A percentile compares a stretch with the other conserved stretches of the same genome.
Conservation (phyloP, 1,140 invertebrate genomes). For the Cotesia typhae region DNA sequence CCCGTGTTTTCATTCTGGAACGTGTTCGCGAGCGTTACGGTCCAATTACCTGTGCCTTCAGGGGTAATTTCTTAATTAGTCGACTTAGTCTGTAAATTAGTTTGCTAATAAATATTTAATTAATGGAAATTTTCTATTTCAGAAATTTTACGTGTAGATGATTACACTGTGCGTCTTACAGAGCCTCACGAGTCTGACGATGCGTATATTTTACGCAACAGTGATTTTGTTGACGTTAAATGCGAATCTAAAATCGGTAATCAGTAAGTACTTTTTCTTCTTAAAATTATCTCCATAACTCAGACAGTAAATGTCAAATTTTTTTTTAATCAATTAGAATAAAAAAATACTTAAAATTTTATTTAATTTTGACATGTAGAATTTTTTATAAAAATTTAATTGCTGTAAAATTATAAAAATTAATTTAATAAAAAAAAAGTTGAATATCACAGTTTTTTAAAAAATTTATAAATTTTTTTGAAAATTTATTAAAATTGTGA, state of each 20-base stretch:
- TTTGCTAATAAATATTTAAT: constrained; percentile 1
- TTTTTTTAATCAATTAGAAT: no score
- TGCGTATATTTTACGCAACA: constrained; percentile 70
- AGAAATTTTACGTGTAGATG: constrained; percentile 72
- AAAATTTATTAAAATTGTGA: no score
- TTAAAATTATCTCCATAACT: not conserved
- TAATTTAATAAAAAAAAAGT: no score
- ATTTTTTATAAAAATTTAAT: no score
- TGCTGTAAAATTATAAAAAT: no score
- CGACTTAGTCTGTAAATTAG: constrained; percentile 19
- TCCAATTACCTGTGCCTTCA: constrained; percentile 67
- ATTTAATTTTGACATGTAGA: no score
- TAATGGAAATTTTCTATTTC: constrained; percentile 45
- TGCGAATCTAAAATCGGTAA: constrained; percentile 66
- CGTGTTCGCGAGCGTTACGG: constrained; percentile 64
- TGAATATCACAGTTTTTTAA: no score
- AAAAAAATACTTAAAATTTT: not conserved
- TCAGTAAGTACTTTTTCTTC: constrained; percentile 56
- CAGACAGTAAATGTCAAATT: no score
- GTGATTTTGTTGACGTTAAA: constrained; percentile 73
- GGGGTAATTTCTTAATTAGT: constrained; percentile 48
- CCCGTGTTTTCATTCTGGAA: constrained; percentile 67
- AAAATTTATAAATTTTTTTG: no score
- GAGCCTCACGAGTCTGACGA: constrained; percentile 66
- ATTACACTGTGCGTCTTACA: constrained; percentile 66